Percentiles rank a stretch among this genome's conserved stretches.
phyloP scores from a whole-genome alignment of 2,888 invertebrate genomes.

The Ctenicera cuprea region DNA sequence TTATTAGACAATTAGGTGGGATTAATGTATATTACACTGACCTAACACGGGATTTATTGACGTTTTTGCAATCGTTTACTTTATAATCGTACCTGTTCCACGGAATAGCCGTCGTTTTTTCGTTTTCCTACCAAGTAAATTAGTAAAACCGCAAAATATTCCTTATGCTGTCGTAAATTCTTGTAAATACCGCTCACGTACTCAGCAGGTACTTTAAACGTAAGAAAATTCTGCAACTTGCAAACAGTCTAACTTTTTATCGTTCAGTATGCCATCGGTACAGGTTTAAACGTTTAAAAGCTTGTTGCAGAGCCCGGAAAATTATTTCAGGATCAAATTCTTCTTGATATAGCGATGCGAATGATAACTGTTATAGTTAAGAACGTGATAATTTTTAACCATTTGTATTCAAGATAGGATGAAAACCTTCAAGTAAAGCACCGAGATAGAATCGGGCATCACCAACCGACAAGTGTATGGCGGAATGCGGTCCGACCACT shows the following conservation, averaged over 20 bases:
- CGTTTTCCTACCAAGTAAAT: conserved; percentile 39
- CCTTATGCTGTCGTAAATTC: conserved; percentile 39
- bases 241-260: not conserved
- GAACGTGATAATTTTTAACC: not conserved
- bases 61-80: conserved; percentile 51
- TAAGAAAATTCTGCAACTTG: conserved; percentile 29
- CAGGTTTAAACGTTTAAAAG: too few species aligned
- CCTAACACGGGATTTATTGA: conserved; percentile 65
- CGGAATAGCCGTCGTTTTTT: conserved; percentile 44
- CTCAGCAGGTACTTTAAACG: conserved; percentile 44
- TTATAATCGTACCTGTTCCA: conserved; percentile 55
- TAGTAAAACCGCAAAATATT: conserved; percentile 49
- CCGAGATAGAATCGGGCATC: conserved; percentile 57
- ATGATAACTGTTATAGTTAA: not conserved
- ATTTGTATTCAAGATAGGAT: not conserved
- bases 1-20: conserved; percentile 69
- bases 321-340: too few species aligned
- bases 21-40: conserved; percentile 69
- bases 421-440: conserved; percentile 62
- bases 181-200: conserved; percentile 42
- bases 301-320: too few species aligned
- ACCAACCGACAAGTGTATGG: conserved; percentile 64
- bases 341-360: too few species aligned
- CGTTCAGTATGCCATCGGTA: too few species aligned
- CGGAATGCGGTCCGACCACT: conserved; percentile 67